Evolutionary conservation across 1,140 invertebrate genomes (phyloP).

Genomic region (Helicorthomorpha holstii): DNA sequence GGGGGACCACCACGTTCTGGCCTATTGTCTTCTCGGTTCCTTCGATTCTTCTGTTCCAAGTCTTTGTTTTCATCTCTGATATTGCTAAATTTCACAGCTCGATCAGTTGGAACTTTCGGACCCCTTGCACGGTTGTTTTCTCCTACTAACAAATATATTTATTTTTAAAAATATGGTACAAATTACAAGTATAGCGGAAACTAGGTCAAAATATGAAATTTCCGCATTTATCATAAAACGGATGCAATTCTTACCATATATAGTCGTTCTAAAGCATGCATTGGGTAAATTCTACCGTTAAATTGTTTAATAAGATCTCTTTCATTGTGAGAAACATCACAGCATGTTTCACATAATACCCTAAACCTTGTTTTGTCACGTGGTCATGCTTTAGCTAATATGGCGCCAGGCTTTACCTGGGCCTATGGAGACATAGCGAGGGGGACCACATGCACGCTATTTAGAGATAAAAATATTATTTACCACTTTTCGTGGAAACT

Average conservation of each 20-base stretch:
- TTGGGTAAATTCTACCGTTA: too few relatives aligned
- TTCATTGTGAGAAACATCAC: too few relatives aligned
- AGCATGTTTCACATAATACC: too few relatives aligned
- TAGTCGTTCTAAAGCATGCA: too few relatives aligned
- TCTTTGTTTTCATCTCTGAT: slow-evolving; percentile 39
- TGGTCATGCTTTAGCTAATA: neutral
- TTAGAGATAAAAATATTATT: neutral
- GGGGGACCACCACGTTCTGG: slow-evolving; percentile 15
- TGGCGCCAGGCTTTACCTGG: neutral
- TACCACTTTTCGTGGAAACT: slow-evolving; percentile 29
- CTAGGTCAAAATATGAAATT: too few relatives aligned
- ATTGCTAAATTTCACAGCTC: slow-evolving; percentile 31
- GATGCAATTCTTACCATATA: too few relatives aligned
- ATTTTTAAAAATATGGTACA: too few relatives aligned
- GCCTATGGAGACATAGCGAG: neutral
- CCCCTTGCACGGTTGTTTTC: slow-evolving; percentile 10
- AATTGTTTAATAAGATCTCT: too few relatives aligned
- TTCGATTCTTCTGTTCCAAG: slow-evolving; percentile 37
- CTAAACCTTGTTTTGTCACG: too few relatives aligned
- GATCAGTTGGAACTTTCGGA: slow-evolving; percentile 25
- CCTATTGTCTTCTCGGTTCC: slow-evolving; percentile 46
- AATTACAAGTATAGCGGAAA: too few relatives aligned
- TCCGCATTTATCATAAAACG: too few relatives aligned
- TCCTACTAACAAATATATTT: slow-evolving; percentile 2
- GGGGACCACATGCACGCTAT: too few relatives aligned